Evolutionary conservation across 1,140 invertebrate genomes (phyloP).

Genomic region (Listronotus oregonensis): DNA sequence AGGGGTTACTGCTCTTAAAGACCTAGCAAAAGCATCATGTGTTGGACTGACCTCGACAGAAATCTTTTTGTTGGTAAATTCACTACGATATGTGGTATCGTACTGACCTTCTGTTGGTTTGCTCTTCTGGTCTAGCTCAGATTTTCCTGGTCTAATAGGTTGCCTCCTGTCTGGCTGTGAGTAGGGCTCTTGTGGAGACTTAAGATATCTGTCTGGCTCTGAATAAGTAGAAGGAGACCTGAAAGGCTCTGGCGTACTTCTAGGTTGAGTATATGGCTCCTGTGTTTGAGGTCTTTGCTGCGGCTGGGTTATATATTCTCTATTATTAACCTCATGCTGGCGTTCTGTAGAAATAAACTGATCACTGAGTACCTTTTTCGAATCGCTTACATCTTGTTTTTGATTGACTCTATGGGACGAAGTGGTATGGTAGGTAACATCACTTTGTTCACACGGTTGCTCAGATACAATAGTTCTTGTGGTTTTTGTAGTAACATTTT

Average conservation of each 20-base stretch:
- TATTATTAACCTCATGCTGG: conserved; percentile 35
- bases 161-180: conserved; percentile 39
- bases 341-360: conserved; percentile 38
- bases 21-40: conserved; percentile 72
- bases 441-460: conserved; percentile 4
- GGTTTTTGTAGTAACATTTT: conserved; percentile 15
- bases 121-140: conserved; percentile 43
- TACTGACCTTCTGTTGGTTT: conserved; percentile 58
- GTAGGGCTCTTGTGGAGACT: conserved; percentile 64
- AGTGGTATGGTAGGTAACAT: conserved; percentile 12
- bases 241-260: background rate
- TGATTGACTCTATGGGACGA: conserved; percentile 11
- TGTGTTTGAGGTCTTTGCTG: conserved; percentile 5
- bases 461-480: conserved; percentile 22
- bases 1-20: conserved; percentile 66
- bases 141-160: conserved; percentile 44
- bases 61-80: conserved; percentile 63
- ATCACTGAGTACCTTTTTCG: conserved; percentile 22
- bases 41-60: conserved; percentile 68
- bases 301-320: background rate
- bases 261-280: conserved; percentile 41
- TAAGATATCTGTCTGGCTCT: conserved; percentile 49
- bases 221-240: background rate
- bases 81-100: conserved; percentile 64
- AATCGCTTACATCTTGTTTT: conserved; percentile 15